A percentile compares a stretch with the other conserved stretches of the same genome.
Evolutionary conservation across 2,113 vertebrate species (phyloP).

Genomic region (Chaetura pelagica): DNA sequence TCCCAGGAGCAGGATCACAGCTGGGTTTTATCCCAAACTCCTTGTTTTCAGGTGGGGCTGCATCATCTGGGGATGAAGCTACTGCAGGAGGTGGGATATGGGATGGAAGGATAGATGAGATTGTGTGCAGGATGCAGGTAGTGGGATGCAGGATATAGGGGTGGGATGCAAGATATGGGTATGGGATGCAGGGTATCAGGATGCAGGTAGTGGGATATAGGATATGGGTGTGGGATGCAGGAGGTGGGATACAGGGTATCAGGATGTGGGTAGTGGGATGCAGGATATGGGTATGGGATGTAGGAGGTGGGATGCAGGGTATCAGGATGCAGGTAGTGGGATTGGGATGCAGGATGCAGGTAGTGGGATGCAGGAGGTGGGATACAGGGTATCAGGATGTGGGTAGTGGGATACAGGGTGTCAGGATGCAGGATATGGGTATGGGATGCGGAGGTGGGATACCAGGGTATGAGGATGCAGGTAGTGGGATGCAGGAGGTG

Average conservation of each 20-base stretch:
- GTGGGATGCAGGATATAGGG: background rate
- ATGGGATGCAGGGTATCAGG: too few relatives aligned
- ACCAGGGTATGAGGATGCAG: background rate
- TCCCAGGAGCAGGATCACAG: accelerated
- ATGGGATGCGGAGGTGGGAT: background rate
- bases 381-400: background rate
- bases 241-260: background rate
- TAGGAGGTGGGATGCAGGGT: too few relatives aligned
- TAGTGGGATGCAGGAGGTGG: background rate
- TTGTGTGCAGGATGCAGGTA: background rate
- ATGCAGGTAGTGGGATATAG: background rate
- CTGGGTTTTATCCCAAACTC: background rate
- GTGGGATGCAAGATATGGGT: background rate
- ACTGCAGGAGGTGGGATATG: background rate
- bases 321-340: too few relatives aligned
- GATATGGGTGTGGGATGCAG: background rate
- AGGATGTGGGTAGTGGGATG: too few relatives aligned
- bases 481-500: background rate
- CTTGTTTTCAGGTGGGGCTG: background rate
- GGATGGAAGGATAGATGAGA: too few relatives aligned
- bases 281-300: too few relatives aligned
- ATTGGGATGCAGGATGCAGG: too few relatives aligned
- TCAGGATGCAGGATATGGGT: background rate
- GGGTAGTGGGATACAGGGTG: background rate
- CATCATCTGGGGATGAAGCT: accelerated